These are phyloP conservation scores for Ursus arctos DNA, from an alignment of 2,113 vertebrate genomes.

Conservation along the genomic window DNA sequence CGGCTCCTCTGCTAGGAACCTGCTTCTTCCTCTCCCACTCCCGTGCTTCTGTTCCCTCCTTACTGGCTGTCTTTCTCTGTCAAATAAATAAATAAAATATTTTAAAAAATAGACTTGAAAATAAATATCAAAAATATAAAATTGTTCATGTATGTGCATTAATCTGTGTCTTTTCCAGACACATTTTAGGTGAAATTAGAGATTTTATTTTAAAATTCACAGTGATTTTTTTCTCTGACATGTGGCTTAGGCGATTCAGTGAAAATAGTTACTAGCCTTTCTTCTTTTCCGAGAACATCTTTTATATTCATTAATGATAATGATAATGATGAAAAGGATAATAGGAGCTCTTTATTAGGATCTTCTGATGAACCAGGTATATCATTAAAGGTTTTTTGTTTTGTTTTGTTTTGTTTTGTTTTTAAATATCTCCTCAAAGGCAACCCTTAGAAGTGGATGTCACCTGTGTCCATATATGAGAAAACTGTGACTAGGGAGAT, in stretches of 20 bases:
- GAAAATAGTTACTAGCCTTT: neutral
- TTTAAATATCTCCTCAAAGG: neutral
- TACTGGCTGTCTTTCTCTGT: too few species aligned
- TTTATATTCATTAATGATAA: neutral
- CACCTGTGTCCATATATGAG: neutral
- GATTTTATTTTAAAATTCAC: neutral
- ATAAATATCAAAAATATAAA: neutral
- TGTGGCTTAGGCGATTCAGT: neutral
- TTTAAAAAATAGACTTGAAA: neutral
- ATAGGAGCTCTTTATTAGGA: neutral
- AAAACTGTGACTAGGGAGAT: neutral
- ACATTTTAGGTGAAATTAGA: neutral
- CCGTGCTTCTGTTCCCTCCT: too few species aligned
- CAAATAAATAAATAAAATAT: too few species aligned
- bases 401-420: neutral
- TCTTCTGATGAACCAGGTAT: neutral
- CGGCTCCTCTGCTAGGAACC: too few species aligned
- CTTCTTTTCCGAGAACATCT: neutral
- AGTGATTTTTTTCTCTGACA: neutral
- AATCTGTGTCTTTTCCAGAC: neutral
- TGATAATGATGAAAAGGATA: neutral
- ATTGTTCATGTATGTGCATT: neutral
- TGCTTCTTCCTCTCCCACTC: too few species aligned
- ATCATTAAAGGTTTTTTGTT: neutral
- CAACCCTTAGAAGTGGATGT: neutral